phyloP scores from a whole-genome alignment of 2,797 vertebrate genomes.

The Malurus splendens region DNA sequence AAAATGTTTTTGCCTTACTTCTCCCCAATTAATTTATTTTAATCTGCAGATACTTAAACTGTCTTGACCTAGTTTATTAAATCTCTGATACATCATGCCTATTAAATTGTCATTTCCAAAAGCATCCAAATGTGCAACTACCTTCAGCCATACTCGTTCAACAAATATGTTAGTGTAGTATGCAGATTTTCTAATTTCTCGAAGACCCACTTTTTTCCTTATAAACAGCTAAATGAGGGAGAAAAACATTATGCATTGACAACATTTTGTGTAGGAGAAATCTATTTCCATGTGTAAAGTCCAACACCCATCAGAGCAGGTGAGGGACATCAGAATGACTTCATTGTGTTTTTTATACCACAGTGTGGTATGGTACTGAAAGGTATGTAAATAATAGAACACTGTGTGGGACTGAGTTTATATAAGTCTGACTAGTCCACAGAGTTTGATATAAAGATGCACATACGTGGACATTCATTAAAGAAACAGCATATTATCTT shows the following conservation, averaged over 20 bases:
- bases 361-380: neutral
- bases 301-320: neutral
- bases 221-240: neutral
- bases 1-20: neutral
- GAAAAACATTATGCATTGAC: neutral
- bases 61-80: neutral
- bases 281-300: neutral
- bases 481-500: neutral
- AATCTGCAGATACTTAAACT: neutral
- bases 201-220: neutral
- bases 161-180: neutral
- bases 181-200: neutral
- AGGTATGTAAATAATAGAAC: neutral
- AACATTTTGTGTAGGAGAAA: neutral
- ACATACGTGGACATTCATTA: neutral
- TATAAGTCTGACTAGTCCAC: neutral
- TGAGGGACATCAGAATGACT: neutral
- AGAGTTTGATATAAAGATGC: neutral
- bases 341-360: neutral
- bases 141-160: neutral
- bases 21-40: neutral
- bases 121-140: neutral
- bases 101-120: neutral
- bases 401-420: neutral
- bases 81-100: neutral